Evolutionary conservation across 2,888 invertebrate species (phyloP).

Genomic region (Bugula neritina): DNA sequence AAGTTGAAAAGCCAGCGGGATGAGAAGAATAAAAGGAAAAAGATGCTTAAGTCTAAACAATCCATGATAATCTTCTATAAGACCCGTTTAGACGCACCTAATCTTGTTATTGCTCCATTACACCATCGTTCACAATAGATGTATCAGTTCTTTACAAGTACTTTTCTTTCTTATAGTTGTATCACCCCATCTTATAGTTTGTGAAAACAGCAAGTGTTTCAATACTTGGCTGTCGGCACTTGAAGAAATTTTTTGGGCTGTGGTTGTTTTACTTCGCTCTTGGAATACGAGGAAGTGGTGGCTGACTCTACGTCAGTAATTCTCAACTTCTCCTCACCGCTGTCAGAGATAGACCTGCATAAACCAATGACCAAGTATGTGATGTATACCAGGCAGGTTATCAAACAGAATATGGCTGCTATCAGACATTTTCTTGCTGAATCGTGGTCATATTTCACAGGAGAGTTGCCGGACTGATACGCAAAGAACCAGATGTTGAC

Average conservation of each 20-base stretch:
- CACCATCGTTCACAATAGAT: too few species aligned
- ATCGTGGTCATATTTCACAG: background rate
- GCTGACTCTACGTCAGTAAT: background rate
- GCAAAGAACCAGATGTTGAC: slow-evolving; percentile 21
- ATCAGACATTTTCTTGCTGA: slow-evolving; percentile 1
- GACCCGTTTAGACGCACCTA: too few species aligned
- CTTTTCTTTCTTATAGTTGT: too few species aligned
- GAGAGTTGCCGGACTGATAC: background rate
- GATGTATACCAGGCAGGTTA: slow-evolving; percentile 4
- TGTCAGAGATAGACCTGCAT: background rate
- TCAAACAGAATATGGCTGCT: slow-evolving; percentile 4
- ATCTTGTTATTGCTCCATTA: too few species aligned
- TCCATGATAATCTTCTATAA: too few species aligned
- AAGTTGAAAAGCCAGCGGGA: too few species aligned
- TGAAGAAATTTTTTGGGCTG: background rate
- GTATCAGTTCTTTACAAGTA: too few species aligned
- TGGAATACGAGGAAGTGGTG: background rate
- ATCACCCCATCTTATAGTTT: too few species aligned
- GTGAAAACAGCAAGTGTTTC: background rate
- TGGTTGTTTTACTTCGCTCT: background rate
- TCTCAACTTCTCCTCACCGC: background rate
- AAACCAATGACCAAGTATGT: background rate
- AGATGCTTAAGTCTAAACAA: too few species aligned
- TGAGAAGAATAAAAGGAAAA: too few species aligned
- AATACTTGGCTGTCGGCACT: background rate